Evolutionary conservation across 2,797 vertebrate genomes (phyloP).

Genomic region (Pachyuromys duprasi): DNA sequence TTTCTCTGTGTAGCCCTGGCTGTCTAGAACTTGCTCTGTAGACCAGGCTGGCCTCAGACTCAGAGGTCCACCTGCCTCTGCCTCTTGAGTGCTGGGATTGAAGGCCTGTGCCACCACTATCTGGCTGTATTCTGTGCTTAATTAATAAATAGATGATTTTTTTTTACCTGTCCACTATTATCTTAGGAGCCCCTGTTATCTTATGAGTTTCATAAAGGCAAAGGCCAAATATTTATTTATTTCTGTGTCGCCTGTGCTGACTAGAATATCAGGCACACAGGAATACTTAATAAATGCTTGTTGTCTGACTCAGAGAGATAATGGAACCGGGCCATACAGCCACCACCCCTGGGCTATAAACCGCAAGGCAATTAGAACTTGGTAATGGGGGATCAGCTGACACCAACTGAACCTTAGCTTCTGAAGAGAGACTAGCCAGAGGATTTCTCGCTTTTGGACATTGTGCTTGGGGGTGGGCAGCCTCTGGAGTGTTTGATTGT

Average conservation of each 20-base stretch:
- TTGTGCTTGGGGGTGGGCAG: not conserved
- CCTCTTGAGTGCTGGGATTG: not conserved
- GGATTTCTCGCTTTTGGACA: not conserved
- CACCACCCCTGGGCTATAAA: not conserved
- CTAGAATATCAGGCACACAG: not conserved
- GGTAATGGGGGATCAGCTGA: conserved; percentile 35
- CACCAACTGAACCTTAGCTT: not conserved
- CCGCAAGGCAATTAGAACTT: not conserved
- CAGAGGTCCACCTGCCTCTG: not conserved
- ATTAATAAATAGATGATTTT: conserved; percentile 6
- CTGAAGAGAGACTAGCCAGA: not conserved
- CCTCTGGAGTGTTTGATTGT: not conserved
- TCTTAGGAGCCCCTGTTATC: not conserved
- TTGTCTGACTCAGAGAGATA: conserved; percentile 9
- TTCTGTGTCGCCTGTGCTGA: not conserved
- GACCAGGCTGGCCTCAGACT: not conserved
- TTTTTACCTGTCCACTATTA: not conserved
- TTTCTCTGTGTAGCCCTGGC: not conserved
- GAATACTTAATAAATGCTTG: conserved; percentile 17
- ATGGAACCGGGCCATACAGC: not conserved
- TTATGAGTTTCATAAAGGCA: conserved; percentile 31
- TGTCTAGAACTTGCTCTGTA: not conserved
- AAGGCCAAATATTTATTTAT: conserved; percentile 20
- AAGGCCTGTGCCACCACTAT: not conserved
- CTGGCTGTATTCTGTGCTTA: not conserved